Base-by-base conservation (phyloP, 2,888 invertebrate genomes). In the Brachynemurus nebulosus region DNA sequence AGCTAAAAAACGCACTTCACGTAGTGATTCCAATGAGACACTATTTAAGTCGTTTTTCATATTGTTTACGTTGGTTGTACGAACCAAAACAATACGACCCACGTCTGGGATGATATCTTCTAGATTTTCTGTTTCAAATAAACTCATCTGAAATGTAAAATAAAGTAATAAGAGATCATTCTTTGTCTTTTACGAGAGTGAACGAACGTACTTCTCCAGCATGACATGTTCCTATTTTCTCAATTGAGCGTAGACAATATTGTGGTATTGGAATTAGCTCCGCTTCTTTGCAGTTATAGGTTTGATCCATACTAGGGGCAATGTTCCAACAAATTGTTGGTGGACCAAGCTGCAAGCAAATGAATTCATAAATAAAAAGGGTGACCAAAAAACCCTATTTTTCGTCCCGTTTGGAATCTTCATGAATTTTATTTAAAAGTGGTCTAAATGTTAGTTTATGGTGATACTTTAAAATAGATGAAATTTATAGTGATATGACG, bases 1-100 rank as follows among this genome's bases (percentile, higher is more conserved):
- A 27, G 80, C 75, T 56, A 83, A 70, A 55, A 81, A 76, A 55
- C 75, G 71, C 40, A 80, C 72, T 62, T 83, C 83, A 51, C 79
- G 69, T 51, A 73, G 62, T 30, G 65, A 67, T 52, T 71, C 70
- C 53, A 62, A 58, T 40, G 63, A 57, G 45, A 58, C 59, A 45
- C 59, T 56, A 37, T 57, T 56, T 39, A 60, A 58, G 40, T 62
- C 61, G 49, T 57, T 61, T 52, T 62, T 62, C 48, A 61, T 59
- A 47, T 61, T 62, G 48, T 69, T 68, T 42, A 63, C 61, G 48
- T 57, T 59, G 18, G 67, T 65, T 47, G 71, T 71, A 51, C 72
- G 64, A 39, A 72, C 72, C n/a, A 68, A 68, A 46, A 74, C 71
- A 54, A 71, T 59, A 53, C 67, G 64, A 11, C 68, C 66, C 16